A percentile compares a stretch with the other conserved stretches of the same genome.
Evolutionary conservation across 2,888 invertebrate species (phyloP).

Genomic region (Prosapia bicincta): DNA sequence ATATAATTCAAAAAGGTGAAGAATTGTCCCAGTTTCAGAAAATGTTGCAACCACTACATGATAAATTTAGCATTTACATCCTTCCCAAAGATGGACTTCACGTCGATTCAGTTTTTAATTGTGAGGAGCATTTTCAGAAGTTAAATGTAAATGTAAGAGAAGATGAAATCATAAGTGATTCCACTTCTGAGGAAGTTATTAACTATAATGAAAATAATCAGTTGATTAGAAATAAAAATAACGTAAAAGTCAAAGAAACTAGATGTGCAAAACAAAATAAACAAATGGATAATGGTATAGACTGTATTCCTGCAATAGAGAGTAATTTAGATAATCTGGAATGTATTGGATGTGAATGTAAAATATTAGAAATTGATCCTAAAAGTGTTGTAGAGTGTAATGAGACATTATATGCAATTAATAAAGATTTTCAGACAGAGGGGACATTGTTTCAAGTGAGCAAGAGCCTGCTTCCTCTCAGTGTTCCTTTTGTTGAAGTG

Average conservation of each 20-base stretch:
- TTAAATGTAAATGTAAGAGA: conserved; percentile 31
- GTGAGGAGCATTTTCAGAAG: conserved; percentile 41
- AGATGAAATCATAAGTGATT: not conserved
- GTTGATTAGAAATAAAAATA: not conserved
- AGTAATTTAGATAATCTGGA: not conserved
- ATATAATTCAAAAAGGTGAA: conserved; percentile 62
- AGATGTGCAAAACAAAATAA: not conserved
- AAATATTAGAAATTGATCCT: not conserved
- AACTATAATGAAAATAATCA: not conserved
- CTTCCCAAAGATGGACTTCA: conserved; percentile 39
- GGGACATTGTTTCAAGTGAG: not conserved
- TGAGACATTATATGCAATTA: not conserved
- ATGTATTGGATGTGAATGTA: not conserved
- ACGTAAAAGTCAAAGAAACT: not conserved
- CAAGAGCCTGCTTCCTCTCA: not conserved
- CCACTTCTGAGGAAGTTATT: not conserved
- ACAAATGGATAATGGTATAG: not conserved
- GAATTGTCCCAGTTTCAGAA: conserved; percentile 59
- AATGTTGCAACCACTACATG: conserved; percentile 48
- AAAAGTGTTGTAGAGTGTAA: not conserved
- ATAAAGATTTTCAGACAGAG: not conserved
- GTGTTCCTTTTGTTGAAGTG: not conserved
- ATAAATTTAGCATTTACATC: conserved; percentile 43
- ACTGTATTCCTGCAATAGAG: not conserved
- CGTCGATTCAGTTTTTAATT: conserved; percentile 43